phyloP scores from a whole-genome alignment of 2,888 invertebrate genomes.

The Stenchaetothrips biformis region DNA sequence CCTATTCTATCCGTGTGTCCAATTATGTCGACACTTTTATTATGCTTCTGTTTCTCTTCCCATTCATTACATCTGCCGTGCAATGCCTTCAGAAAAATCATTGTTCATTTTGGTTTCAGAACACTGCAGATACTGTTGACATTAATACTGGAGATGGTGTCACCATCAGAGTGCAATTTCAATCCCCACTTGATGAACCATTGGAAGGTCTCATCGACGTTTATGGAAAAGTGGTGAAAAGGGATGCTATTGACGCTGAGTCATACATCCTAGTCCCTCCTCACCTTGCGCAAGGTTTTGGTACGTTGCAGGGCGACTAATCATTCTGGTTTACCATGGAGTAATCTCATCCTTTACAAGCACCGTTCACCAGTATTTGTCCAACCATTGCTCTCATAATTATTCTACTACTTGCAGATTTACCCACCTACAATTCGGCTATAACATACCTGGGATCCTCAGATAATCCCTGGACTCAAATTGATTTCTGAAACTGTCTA shows the following conservation, averaged over 20 bases:
- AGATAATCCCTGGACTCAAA: neutral
- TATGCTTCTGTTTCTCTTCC: neutral
- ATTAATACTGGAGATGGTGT: neutral
- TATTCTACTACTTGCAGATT: neutral
- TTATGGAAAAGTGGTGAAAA: neutral
- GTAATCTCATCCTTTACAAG: neutral
- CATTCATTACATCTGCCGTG: too few species aligned
- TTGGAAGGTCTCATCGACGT: neutral
- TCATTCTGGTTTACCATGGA: too few species aligned
- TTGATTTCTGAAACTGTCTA: neutral
- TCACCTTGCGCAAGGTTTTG: neutral
- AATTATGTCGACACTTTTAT: neutral
- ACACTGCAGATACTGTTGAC: neutral
- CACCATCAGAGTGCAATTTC: neutral
- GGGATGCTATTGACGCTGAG: neutral
- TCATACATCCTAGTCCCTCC: neutral
- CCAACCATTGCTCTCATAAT: neutral
- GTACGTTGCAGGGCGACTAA: neutral
- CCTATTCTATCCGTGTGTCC: neutral
- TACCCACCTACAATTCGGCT: neutral
- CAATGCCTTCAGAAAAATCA: too few species aligned
- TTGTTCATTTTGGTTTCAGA: neutral
- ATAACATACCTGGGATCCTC: neutral
- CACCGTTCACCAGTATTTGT: neutral
- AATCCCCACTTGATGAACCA: neutral